Base-by-base conservation (phyloP, 2,888 invertebrate genomes). In the Lysandra bellargus region DNA sequence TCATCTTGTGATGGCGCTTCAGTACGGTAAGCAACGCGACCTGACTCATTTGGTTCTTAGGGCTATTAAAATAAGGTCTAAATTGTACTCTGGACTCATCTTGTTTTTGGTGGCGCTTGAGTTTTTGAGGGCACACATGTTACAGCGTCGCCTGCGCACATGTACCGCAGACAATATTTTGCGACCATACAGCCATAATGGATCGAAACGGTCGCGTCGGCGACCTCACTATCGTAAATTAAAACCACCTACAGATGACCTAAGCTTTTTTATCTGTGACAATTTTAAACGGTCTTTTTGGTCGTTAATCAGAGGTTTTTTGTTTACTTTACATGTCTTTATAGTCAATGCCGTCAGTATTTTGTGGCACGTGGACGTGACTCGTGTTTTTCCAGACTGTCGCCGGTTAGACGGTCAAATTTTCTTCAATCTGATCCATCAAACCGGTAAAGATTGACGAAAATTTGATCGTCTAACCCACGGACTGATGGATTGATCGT, bases 211-310 rank as follows among this genome's bases (percentile, higher is more conserved):
- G 88, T 86, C 88, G 86, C 82, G 84, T 81, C 86, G 87, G 86
- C 87, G 82, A 83, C 86, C 84, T 83, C 85, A 85, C 92, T 92
- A 80, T 78, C 81, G 82, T 83, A 82, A 84, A 84, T 83, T 83
- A 81, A 80, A 78, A 77, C 78, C 80, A 82, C 78, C 75, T 79
- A 79, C 57, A 40, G 80, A 79, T 81, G 80, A 81, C 79, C 80
- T 76, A 57, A 69, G 72, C 9, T 69, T 77, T 69, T 79, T 78
- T 80, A 76, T 75, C 73, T 69, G 76, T 77, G 33, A 69, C 44
- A 53, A 44, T 49, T 69, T 12, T 4, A 69, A 69, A 69, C 69
- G 69, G 33, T 69, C 12, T 12, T 64, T 57, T 57, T 17, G 14
- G 57, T 57, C 57, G 57, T 17, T 57, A 57, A 57, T 57, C 57